These are phyloP conservation scores for Thinocorus orbignyianus DNA, from an alignment of 2,113 vertebrate genomes.

Conservation along the genomic window DNA sequence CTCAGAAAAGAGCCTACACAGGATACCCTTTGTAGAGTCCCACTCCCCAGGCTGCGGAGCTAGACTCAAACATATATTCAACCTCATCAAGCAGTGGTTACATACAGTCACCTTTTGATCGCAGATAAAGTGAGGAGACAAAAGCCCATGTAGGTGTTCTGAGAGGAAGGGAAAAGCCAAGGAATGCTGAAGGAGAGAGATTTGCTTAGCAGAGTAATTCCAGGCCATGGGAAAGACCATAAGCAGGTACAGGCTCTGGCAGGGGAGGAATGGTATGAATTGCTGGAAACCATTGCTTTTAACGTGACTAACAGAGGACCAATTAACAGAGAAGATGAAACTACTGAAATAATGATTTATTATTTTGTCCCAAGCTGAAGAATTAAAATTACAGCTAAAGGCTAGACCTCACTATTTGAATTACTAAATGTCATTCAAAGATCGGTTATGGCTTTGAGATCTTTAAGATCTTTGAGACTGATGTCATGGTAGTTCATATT, in stretches of 20 bases:
- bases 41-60: accelerated
- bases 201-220: neutral
- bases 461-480: neutral
- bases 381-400: neutral
- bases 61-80: neutral
- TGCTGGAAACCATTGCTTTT: neutral
- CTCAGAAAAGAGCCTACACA: neutral
- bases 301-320: neutral
- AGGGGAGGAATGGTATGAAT: neutral
- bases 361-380: neutral
- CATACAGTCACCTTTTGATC: neutral
- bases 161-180: neutral
- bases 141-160: neutral
- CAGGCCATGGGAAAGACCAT: neutral
- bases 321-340: neutral
- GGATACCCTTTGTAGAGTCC: neutral
- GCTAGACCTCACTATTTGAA: neutral
- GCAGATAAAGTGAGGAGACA: neutral
- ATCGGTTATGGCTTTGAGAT: neutral
- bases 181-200: neutral
- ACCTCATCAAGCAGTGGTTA: neutral
- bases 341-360: neutral
- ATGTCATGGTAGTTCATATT: neutral
- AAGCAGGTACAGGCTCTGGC: neutral
- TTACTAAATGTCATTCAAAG: neutral